Evolutionary conservation across 2,888 invertebrate genomes (phyloP).

Genomic region (Gryllus longicercus): DNA sequence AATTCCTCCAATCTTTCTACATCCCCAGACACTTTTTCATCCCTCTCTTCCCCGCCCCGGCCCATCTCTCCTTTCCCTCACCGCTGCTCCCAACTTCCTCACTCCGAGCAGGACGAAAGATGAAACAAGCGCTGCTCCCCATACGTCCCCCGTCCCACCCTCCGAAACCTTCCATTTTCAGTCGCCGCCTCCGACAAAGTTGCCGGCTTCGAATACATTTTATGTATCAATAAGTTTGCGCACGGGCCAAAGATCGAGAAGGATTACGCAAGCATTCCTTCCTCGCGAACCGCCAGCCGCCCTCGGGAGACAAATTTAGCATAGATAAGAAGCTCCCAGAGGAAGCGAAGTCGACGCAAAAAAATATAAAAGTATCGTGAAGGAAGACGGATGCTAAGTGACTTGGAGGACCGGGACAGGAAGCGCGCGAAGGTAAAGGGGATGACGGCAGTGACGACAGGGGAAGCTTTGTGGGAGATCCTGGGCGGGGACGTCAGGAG

Average conservation of each 20-base stretch:
- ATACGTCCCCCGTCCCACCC: too few relatives aligned
- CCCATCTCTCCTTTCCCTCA: too few relatives aligned
- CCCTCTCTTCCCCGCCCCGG: too few relatives aligned
- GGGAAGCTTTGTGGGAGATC: background rate
- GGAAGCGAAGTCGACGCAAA: background rate
- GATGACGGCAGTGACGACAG: background rate
- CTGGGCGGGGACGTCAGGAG: background rate
- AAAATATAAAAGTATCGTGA: background rate
- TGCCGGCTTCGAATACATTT: background rate
- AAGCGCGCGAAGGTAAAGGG: background rate
- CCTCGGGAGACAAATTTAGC: constrained; percentile 8
- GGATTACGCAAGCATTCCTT: background rate
- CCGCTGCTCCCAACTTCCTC: too few relatives aligned
- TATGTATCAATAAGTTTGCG: constrained; percentile 7
- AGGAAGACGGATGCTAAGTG: background rate
- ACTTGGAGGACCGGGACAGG: background rate
- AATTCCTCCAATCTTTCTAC: too few relatives aligned
- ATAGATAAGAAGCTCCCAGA: constrained; percentile 6
- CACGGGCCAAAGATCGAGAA: constrained; percentile 6
- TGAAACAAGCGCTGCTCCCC: too few relatives aligned
- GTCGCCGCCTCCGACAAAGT: background rate
- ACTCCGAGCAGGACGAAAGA: too few relatives aligned
- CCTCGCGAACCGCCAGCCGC: background rate
- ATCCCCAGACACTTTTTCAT: too few relatives aligned
- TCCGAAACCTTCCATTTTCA: too few relatives aligned